Evolutionary conservation across 2,797 vertebrate genomes (phyloP), one percentile per base, ranked within the genome.

Genomic region (Crax fasciolata): DNA sequence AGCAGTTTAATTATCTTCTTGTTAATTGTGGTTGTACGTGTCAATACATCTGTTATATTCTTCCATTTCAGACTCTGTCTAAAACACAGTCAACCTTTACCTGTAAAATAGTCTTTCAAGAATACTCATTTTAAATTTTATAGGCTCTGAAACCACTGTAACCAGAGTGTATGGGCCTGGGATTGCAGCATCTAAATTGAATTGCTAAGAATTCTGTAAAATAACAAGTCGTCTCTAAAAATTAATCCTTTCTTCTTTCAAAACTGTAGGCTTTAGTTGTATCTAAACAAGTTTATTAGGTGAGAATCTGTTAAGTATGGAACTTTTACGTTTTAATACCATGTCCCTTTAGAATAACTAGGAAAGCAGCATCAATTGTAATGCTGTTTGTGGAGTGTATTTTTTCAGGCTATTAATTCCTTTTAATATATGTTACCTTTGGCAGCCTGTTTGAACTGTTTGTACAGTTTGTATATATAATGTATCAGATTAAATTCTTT

Each of bases 271-370:
- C 89, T 90, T 94, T 93, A 74, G 75, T 86, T 94, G 87, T 97
- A 94, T 96, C 96, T 91, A 96, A 96, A 90, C 87, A 96, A 81
- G 66, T 97, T 97, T 97, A 96, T 95, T 95, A 87, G 95, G 96
- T 97, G 96, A 96, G 96, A 97, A 96, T 97, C 95, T 97, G 95
- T 97, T 96, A 94, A 96, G 83, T 95, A 93, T 97, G 80, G 87
- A 95, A 95, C 85, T 95, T 91, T 81, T 49, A 91, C 91, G n/a
- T 95, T 97, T 97, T 96, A 96, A 84, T 97, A 90, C 90, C 80
- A 11, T 86, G 95, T 95, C 95, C 93, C 94, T 93, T 94, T 87
- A 96, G 94, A 95, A 90, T 95, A 95, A 86, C 87, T 95, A 91
- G 93, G 76, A 94, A 95, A 94, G 93, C 93, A 91, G 83, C 77